Evolutionary conservation across 2,113 vertebrate species (phyloP).

Genomic region (Oreochromis niloticus): DNA sequence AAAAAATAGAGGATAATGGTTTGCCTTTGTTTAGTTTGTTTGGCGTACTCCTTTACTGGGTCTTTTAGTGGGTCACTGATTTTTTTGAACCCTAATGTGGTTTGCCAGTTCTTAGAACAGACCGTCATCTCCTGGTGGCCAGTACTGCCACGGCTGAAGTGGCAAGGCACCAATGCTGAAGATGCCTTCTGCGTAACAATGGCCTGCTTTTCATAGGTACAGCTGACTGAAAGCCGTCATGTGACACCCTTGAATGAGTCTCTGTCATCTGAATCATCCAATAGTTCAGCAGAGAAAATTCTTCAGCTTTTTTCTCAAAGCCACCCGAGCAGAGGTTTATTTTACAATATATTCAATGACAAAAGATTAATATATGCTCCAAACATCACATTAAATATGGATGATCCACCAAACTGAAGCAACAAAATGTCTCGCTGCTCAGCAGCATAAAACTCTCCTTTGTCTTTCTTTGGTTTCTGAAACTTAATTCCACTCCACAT

Average conservation of each 20-base stretch:
- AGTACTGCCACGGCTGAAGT: accelerated
- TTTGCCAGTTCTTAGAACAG: background rate
- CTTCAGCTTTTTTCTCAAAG: background rate
- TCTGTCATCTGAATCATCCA: background rate
- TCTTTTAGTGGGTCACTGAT: background rate
- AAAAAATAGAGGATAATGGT: too few relatives aligned
- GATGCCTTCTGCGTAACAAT: background rate
- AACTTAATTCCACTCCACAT: background rate
- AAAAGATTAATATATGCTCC: background rate
- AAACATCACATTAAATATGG: background rate
- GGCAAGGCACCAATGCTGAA: accelerated
- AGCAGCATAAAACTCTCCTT: background rate
- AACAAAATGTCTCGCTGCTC: background rate
- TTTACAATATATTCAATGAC: background rate
- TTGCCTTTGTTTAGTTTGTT: too few relatives aligned
- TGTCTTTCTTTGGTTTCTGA: background rate
- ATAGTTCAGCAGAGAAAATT: background rate
- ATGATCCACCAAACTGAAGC: background rate
- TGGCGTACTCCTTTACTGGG: accelerated
- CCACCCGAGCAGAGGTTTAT: background rate
- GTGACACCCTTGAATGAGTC: background rate
- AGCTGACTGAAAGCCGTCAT: background rate
- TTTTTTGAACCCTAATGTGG: background rate
- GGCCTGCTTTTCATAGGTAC: background rate
- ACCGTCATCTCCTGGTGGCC: accelerated